These are phyloP conservation scores for Pseudococcus viburni DNA, from an alignment of 2,888 invertebrate species.

Conservation along the genomic window DNA sequence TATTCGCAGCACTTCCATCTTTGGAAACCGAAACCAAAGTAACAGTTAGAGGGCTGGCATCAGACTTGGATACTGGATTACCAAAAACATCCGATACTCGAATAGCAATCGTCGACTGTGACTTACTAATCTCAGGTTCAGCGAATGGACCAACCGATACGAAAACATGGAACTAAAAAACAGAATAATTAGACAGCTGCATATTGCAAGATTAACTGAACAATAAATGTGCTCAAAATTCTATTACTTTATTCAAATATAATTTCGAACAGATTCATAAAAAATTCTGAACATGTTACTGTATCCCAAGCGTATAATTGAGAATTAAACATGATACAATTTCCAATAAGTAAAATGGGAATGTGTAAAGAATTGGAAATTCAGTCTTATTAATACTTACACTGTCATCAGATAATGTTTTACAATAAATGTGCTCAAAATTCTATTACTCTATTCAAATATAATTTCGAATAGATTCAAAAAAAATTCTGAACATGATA, in stretches of 20 bases:
- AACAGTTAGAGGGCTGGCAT: constrained; percentile 71
- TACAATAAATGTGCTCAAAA: constrained; percentile 67
- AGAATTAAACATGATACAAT: constrained; percentile 8
- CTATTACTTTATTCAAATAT: not conserved
- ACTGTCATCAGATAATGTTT: constrained; percentile 80
- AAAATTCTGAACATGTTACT: not conserved
- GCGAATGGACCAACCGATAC: constrained; percentile 79
- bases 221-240: not conserved
- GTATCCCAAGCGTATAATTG: constrained; percentile 64
- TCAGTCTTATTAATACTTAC: constrained; percentile 71
- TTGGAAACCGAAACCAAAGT: constrained; percentile 80
- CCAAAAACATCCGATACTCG: constrained; percentile 84
- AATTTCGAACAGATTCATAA: not conserved
- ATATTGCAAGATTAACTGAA: constrained; percentile 37
- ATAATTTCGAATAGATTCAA: not conserved
- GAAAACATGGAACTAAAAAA: constrained; percentile 78
- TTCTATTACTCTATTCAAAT: not conserved
- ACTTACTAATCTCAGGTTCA: constrained; percentile 73
- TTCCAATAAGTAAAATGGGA: constrained; percentile 61
- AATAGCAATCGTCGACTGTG: constrained; percentile 75
- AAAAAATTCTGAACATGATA: not conserved
- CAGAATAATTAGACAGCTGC: constrained; percentile 80
- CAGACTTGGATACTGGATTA: constrained; percentile 75
- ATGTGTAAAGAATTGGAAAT: not conserved
- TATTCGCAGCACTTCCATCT: constrained; percentile 80